Base-by-base conservation (phyloP, 2,113 vertebrate genomes). In the Thalassarche chlororhynchos region DNA sequence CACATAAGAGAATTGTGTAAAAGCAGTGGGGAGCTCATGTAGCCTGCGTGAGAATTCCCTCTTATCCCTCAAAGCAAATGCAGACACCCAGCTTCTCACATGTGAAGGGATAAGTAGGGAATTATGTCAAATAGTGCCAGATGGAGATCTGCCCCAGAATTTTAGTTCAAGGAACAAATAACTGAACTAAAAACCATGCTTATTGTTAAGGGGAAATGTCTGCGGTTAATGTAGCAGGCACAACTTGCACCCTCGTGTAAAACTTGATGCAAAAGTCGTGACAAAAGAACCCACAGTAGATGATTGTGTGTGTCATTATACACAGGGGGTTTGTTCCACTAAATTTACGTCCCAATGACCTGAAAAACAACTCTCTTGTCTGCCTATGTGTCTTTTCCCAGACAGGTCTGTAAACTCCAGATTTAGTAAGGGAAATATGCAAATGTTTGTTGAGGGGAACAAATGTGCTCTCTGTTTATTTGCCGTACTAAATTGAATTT, bases 401-500 rank as follows among this genome's bases (percentile, higher is more conserved):
- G 77, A 34, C 4, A 69, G 34, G 54, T 79, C 49, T 57, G 49
- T 46, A 42, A 94, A 65, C 61, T 75, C 31, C 36, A 49, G 40
- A 8, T 42, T 79, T 34, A 75, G 55, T 24, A 32, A 83, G 24
- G 52, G 79, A 79, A 81, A 76, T 36, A 51, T 32, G 31, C 46
- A 77, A 75, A 85, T 46, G 47, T 42, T 69, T 86, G 46, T 89
- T 8, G 23, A 54, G 72, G 76, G 54, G 58, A 90, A 61, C 26
- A 89, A 80, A 84, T 38, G 65, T 14, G 57, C 12, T 77, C 36
- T 57, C 66, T 85, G 61, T 90, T 89, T 94, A 52, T 90, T 96
- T 79, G 91, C 76, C 1, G 3, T 31, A 28, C 62, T 93, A 97
- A 97, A 94, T 68, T 77, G 74, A 83, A 84, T 89, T 93, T 90